A percentile compares a stretch with the other conserved stretches of the same genome.
Conservation (phyloP, 2,113 vertebrate species). For the Melanotaenia duboulayi region DNA sequence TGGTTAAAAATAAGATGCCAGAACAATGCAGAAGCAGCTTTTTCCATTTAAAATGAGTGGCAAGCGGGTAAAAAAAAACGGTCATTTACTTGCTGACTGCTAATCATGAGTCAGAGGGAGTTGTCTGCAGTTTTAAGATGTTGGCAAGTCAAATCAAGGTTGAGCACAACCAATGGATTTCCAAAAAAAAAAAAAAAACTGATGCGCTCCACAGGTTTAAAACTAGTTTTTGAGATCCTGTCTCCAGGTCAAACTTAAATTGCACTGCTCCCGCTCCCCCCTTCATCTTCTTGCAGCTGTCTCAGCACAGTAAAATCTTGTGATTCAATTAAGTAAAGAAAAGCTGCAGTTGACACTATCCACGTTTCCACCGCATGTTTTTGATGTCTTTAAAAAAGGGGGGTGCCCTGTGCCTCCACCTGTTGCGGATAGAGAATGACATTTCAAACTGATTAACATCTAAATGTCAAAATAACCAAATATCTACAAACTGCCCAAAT, state of each 20-base stretch:
- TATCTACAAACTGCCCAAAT: constrained; percentile 59
- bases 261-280: neutral
- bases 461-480: constrained; percentile 82
- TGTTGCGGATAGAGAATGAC: constrained; percentile 77
- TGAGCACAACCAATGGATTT: neutral
- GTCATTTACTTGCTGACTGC: constrained; percentile 13
- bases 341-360: constrained; percentile 26
- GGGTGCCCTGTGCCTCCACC: constrained; percentile 72
- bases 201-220: neutral
- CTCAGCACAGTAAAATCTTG: constrained; percentile 6
- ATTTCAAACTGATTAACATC: constrained; percentile 80
- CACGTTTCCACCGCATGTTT: constrained; percentile 62
- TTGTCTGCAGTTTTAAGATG: neutral
- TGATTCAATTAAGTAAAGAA: constrained; percentile 11
- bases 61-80: neutral
- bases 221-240: neutral
- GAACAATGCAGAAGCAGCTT: constrained; percentile 40
- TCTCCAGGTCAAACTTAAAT: neutral
- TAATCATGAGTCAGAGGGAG: constrained; percentile 27
- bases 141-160: neutral
- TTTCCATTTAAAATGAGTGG: constrained; percentile 24
- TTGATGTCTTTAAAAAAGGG: constrained; percentile 69
- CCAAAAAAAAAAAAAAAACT: neutral
- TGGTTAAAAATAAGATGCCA: constrained; percentile 42
- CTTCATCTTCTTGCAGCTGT: constrained; percentile 12